These are phyloP conservation scores for Drosophila mulleri DNA, from an alignment of 2,888 invertebrate species.

Conservation along the genomic window DNA sequence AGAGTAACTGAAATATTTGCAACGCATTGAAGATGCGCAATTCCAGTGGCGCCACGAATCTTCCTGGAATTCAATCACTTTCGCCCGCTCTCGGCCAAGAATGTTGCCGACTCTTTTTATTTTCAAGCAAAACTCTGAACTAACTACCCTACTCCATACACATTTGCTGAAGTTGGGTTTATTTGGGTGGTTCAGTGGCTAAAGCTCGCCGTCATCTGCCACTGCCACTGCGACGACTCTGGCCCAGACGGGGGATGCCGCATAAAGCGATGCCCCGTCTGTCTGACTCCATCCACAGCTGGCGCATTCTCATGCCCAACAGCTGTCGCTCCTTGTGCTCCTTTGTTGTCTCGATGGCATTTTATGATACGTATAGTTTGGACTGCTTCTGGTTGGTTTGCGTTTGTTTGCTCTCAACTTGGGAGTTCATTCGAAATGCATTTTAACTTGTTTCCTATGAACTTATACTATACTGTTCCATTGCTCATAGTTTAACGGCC, in stretches of 20 bases:
- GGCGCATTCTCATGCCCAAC: constrained; percentile 35
- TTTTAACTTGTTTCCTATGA: constrained; percentile 17
- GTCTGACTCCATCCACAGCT: constrained; percentile 61
- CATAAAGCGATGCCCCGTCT: constrained; percentile 57
- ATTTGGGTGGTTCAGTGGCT: constrained; percentile 33
- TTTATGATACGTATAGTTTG: constrained; percentile 55
- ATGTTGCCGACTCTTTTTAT: constrained; percentile 20
- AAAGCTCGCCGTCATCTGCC: constrained; percentile 28
- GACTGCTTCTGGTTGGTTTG: constrained; percentile 10
- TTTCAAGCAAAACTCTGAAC: constrained; percentile 39
- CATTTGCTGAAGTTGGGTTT: constrained; percentile 37
- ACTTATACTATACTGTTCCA: constrained; percentile 6
- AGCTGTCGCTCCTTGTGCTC: constrained; percentile 31
- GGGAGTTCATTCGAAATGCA: constrained; percentile 68
- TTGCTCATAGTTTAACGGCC: constrained; percentile 10
- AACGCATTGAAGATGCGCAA: background rate
- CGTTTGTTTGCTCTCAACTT: constrained; percentile 54
- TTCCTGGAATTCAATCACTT: constrained; percentile 70
- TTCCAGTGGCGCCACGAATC: constrained; percentile 52
- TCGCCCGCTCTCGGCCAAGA: constrained; percentile 47
- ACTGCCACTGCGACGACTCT: constrained; percentile 9
- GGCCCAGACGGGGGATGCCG: constrained; percentile 58
- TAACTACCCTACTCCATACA: constrained; percentile 32
- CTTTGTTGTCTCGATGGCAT: constrained; percentile 73
- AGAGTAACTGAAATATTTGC: constrained; percentile 17